Evolutionary conservation across 2,797 vertebrate species (phyloP).

Genomic region (Margarornis squamiger): DNA sequence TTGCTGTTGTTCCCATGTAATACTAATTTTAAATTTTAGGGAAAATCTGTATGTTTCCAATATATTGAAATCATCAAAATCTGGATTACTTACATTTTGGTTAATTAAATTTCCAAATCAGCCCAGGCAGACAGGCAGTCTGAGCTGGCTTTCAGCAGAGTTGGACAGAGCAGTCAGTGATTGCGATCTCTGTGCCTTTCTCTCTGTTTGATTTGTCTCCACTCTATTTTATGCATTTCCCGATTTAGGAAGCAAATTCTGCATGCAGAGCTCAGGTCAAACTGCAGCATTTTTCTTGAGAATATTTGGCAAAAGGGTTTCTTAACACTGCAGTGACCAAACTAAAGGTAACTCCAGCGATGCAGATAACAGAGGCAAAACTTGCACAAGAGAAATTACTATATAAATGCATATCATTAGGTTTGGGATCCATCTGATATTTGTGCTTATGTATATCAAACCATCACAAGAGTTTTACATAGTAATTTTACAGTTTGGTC

Average conservation of each 20-base stretch:
- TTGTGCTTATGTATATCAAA: neutral
- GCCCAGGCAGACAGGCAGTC: neutral
- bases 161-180: neutral
- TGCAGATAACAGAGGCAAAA: neutral
- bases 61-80: neutral
- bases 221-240: neutral
- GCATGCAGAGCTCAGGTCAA: neutral
- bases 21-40: neutral
- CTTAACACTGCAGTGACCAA: neutral
- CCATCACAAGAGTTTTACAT: neutral
- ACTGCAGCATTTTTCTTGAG: neutral
- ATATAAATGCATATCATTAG: rapidly evolving
- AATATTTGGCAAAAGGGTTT: neutral
- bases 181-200: neutral
- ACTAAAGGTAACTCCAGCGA: neutral
- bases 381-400: neutral
- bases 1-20: neutral
- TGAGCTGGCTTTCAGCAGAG: neutral
- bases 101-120: neutral
- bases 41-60: neutral
- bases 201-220: neutral
- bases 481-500: neutral
- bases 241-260: neutral
- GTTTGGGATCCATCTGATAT: neutral
- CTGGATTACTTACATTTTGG: neutral